These are phyloP conservation scores for Acleris laterana DNA, from an alignment of 2,888 invertebrate genomes.

Conservation along the genomic window DNA sequence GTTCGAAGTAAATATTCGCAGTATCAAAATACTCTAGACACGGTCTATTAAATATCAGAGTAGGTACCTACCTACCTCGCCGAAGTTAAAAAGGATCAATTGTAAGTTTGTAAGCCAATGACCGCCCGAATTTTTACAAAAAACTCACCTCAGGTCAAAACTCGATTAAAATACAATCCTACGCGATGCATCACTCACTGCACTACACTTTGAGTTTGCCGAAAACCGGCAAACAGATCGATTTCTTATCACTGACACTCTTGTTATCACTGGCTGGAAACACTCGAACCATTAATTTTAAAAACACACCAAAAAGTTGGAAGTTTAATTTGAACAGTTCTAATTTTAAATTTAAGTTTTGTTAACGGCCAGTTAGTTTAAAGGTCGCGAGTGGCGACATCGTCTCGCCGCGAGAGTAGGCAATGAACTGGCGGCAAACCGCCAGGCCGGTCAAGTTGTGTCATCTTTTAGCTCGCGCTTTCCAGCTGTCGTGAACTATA, in stretches of 20 bases:
- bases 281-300: slow-evolving; percentile 6
- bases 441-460: slow-evolving; percentile 69
- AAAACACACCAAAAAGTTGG: slow-evolving; percentile 32
- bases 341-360: slow-evolving; percentile 48
- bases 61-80: background rate
- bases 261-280: slow-evolving; percentile 43
- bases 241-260: slow-evolving; percentile 62
- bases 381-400: slow-evolving; percentile 53
- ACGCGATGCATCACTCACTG: slow-evolving; percentile 68
- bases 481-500: slow-evolving; percentile 52
- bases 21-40: no score
- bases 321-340: slow-evolving; percentile 39
- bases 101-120: slow-evolving; percentile 62
- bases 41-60: background rate
- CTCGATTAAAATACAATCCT: slow-evolving; percentile 64
- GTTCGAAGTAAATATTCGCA: no score
- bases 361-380: slow-evolving; percentile 51
- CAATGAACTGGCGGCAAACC: slow-evolving; percentile 63
- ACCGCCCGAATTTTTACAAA: slow-evolving; percentile 53
- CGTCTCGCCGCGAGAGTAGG: slow-evolving; percentile 60
- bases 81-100: slow-evolving; percentile 37
- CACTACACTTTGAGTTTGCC: slow-evolving; percentile 44
- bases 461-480: slow-evolving; percentile 57
- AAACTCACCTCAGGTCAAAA: slow-evolving; percentile 72
- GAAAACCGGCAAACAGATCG: slow-evolving; percentile 57